Evolutionary conservation across 2,888 invertebrate species (phyloP).

Genomic region (Drosophila kambysellisi): DNA sequence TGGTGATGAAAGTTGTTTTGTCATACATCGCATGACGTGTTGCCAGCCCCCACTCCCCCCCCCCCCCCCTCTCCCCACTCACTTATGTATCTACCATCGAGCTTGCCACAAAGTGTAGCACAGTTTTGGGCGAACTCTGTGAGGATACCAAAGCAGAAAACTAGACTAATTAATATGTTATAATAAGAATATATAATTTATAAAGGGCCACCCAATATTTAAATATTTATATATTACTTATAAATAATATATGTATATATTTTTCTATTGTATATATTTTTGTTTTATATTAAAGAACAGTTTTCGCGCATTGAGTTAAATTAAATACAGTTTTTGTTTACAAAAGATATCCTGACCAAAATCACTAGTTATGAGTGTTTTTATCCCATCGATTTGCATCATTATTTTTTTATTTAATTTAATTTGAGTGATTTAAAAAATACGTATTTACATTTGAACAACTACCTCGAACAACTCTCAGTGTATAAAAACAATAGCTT

Average conservation of each 20-base stretch:
- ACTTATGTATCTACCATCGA: neutral
- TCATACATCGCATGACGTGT: conserved; percentile 19
- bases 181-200: neutral
- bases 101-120: conserved; percentile 21
- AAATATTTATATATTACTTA: neutral
- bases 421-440: neutral
- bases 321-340: neutral
- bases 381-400: too few relatives aligned
- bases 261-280: too few relatives aligned
- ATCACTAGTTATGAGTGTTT: neutral
- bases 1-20: conserved; percentile 52
- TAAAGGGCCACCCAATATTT: too few relatives aligned
- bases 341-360: neutral
- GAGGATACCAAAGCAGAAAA: neutral
- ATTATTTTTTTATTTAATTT: neutral
- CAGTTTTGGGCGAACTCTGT: conserved; percentile 22
- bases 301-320: neutral
- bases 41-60: neutral
- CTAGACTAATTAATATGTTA: too few relatives aligned
- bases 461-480: neutral
- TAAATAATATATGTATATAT: neutral
- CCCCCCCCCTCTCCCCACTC: neutral
- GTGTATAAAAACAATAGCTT: neutral
- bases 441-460: neutral
- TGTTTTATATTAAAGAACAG: neutral